A percentile compares a stretch with the other conserved stretches of the same genome.
Evolutionary conservation across 2,797 vertebrate species (phyloP).

Genomic region (Spea hammondii): DNA sequence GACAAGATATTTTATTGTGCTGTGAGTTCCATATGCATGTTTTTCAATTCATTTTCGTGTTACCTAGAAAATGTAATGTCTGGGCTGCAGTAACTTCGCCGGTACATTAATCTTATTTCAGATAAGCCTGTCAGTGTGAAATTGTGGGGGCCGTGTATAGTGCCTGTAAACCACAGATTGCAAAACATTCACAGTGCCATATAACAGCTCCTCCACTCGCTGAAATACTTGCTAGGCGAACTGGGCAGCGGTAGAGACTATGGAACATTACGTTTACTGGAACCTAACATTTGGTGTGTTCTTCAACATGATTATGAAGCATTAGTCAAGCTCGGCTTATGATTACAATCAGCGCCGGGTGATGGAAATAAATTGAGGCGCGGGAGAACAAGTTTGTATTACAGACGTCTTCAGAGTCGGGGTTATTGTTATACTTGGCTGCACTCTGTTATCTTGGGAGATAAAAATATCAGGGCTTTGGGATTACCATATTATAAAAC

Average conservation of each 20-base stretch:
- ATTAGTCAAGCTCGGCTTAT: conserved; percentile 39
- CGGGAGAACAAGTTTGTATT: conserved; percentile 7
- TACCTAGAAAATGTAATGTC: conserved; percentile 30
- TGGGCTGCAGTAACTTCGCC: conserved; percentile 11
- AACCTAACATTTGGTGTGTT: conserved; percentile 7
- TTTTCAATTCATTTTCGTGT: conserved; percentile 28
- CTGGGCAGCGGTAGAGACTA: background rate
- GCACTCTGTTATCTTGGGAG: conserved; percentile 25
- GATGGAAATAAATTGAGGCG: conserved; percentile 35
- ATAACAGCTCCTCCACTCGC: conserved; percentile 15
- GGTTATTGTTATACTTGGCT: conserved; percentile 30
- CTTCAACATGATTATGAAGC: conserved; percentile 16
- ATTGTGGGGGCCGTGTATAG: conserved; percentile 29
- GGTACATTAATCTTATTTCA: conserved; percentile 45
- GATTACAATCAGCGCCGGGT: conserved; percentile 28
- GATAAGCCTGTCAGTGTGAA: conserved; percentile 47
- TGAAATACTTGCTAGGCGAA: conserved; percentile 9
- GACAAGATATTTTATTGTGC: conserved; percentile 29
- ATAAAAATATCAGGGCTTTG: conserved; percentile 23
- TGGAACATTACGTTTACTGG: background rate
- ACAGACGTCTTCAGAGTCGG: conserved; percentile 14
- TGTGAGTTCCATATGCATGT: conserved; percentile 35
- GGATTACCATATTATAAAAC: conserved; percentile 16
- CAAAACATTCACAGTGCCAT: conserved; percentile 19
- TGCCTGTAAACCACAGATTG: conserved; percentile 41